Base-by-base conservation (phyloP, 2,113 vertebrate species). In the Ifrita kowaldi region DNA sequence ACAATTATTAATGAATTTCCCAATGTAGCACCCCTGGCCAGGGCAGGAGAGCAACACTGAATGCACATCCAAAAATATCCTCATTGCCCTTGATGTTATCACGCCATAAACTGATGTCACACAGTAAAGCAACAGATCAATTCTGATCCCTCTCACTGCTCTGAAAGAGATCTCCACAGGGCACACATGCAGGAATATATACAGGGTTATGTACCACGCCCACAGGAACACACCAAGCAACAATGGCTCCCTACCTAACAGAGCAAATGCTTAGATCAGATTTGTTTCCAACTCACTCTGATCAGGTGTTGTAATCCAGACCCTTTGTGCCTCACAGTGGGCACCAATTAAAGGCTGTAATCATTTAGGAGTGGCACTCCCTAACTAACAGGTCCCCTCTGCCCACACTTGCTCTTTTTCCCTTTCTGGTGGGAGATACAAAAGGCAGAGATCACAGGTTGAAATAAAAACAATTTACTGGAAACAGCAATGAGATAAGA, bases 31-130 rank as follows among this genome's bases (percentile, higher is more conserved):
- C 14, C 16, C 37, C 37, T 23, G 37, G 24, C 11, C 14, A 28
- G 30, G 37, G 37, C 14, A 41, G 32, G 23, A 42, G 14, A 64
- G 14, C 14, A 52, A 5, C 18, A 28, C 14, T 42, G 32, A 53
- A 53, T 13, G n/a, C 13, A 41, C 30, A 21, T 17, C 14, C 1
- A 0, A 28, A 64, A 64, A 3, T 6, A 35, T 14, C 37, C 32
- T 42, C 32, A 28, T 5, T 78, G 47, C 19, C 76, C 16, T 52
- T 10, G 23, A 28, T 28, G 11, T 17, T 28, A n/a, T 22, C 59
- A 64, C 11, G 15, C 47, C 32, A 52, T n/a, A 52, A 78, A 52
- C 24, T 53, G 75, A n/a, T 42, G 23, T n/a, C 37, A 28, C 37
- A 23, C 18, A n/a, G 32, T 27, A 28, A 23, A 42, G 13, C 18